Percentiles rank a stretch among this genome's conserved stretches.
These are phyloP conservation scores for Boulengeromyrus knoepffleri DNA, from an alignment of 2,113 vertebrate genomes.

Conservation along the genomic window DNA sequence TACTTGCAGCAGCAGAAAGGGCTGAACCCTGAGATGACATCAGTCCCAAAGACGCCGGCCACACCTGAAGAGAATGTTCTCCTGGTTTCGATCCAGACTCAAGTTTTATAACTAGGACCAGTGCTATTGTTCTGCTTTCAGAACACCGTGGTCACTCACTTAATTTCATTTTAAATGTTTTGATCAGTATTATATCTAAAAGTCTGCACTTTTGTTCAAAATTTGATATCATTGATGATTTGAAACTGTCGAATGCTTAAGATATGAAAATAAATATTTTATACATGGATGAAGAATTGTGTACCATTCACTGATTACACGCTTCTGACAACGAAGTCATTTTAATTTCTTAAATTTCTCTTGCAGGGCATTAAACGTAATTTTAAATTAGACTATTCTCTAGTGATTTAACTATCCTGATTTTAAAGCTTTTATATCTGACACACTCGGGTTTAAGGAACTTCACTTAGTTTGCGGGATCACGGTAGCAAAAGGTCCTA, in stretches of 20 bases:
- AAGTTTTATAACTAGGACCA: background rate
- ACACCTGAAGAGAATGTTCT: background rate
- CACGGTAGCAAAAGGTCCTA: background rate
- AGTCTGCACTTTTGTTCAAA: background rate
- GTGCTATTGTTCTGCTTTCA: constrained; percentile 5
- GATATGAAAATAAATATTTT: background rate
- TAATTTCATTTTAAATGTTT: background rate
- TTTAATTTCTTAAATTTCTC: background rate
- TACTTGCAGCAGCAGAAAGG: background rate
- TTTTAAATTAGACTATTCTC: background rate
- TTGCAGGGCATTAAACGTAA: background rate
- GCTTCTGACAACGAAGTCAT: background rate
- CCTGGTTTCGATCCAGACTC: background rate
- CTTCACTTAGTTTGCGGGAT: background rate
- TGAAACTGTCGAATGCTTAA: background rate
- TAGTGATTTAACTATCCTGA: background rate
- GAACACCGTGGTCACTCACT: background rate
- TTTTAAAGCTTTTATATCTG: background rate
- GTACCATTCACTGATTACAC: background rate
- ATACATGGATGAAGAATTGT: background rate
- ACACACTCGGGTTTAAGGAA: background rate
- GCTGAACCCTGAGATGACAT: background rate
- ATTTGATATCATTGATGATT: background rate
- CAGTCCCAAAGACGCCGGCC: background rate
- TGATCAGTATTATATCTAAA: background rate